These are phyloP conservation scores for Amblyjoppa fuscipennis DNA, from an alignment of 2,888 invertebrate genomes.

Conservation along the genomic window DNA sequence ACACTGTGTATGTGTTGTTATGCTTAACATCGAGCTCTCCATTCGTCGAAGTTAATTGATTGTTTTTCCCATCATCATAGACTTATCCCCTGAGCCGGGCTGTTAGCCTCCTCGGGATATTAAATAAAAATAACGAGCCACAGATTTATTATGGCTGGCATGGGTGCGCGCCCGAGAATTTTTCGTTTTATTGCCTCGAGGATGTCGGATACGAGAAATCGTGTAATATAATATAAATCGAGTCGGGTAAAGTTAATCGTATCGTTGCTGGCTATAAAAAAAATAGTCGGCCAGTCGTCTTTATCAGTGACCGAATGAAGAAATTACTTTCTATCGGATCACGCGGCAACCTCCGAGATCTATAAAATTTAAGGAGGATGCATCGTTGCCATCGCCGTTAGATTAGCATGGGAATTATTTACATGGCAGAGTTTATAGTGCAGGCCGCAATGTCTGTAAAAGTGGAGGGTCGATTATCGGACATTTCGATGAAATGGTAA, in stretches of 20 bases:
- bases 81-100: background rate
- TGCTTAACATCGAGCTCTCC: constrained; percentile 2
- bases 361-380: too few relatives aligned
- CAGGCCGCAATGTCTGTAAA: too few relatives aligned
- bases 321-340: too few relatives aligned
- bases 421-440: too few relatives aligned
- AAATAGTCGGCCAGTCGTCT: too few relatives aligned
- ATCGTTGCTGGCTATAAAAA: too few relatives aligned
- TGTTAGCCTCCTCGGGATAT: constrained; percentile 28
- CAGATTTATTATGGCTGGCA: background rate
- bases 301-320: too few relatives aligned
- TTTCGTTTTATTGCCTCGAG: background rate
- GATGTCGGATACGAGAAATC: background rate
- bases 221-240: background rate
- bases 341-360: too few relatives aligned
- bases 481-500: too few relatives aligned
- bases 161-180: background rate
- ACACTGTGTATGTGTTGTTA: background rate
- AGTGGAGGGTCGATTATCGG: too few relatives aligned
- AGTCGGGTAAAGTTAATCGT: background rate
- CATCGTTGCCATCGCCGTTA: too few relatives aligned
- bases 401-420: too few relatives aligned
- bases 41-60: constrained; percentile 50
- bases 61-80: constrained; percentile 42
- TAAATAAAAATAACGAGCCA: constrained; percentile 38